Evolutionary conservation across 2,113 vertebrate species (phyloP), one percentile per base, ranked within the genome.

Genomic region (Elaphurus davidianus): DNA sequence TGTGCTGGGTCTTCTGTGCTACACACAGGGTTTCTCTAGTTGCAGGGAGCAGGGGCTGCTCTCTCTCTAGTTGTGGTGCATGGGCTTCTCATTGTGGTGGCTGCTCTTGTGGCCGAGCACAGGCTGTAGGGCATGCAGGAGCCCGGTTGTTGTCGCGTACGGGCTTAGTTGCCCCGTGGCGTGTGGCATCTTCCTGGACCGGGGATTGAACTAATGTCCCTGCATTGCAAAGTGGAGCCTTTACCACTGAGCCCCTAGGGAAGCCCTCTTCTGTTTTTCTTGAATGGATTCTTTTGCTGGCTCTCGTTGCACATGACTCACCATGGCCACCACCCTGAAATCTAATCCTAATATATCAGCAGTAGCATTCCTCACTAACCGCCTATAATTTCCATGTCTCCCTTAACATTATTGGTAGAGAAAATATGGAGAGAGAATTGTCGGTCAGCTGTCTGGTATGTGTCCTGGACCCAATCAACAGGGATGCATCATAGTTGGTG

Each of bases 71-170:
- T 7, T 43, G 40, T 43, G 36, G 12, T 7, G 6, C 1, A 3
- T 27, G 12, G 40, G 40, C 40, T 43, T 76, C 40, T 76, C 40
- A 27, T 43, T 76, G 13, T 7, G 23, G 10, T 14, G 23, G 71
- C 40, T 43, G 14, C 23, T 43, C 71, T 27, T 40, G 19, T 71
- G 23, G n/a, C 10, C 0, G 10, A 40, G 67, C 67, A 13, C 5
- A 23, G 67, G 67, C 67, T 71, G 67, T 12, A 40, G n/a, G n/a
- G 67, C 67, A 71, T 71, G n/a, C 19, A 40, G 67, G 23, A 76
- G 2, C 40, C 40, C 0, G 1, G 71, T 14, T 43, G 23, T 76
- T 74, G 40, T 43, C 3, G 1, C 0, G 0, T 14, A 43, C 27
- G 23, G 71, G 71, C 36, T 76, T 76, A 27, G 71, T 27, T 76